Evolutionary conservation across 1,140 invertebrate species (phyloP), one percentile per base, ranked within the genome.

Genomic region (Tetramorium alpestre): DNA sequence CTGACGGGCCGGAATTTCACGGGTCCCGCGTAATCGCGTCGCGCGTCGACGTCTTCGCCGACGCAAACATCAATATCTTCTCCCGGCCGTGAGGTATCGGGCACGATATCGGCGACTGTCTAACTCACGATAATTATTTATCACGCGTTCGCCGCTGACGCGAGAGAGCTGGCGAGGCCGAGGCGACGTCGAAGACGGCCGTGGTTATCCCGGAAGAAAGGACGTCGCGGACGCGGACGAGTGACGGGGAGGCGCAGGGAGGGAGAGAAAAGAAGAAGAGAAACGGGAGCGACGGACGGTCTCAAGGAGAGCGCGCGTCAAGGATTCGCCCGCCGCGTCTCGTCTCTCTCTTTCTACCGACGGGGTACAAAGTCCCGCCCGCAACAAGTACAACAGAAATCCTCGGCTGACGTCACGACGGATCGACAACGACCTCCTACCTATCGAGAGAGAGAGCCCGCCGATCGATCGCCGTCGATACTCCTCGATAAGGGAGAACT

Each of bases 351-450:
- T 33, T 3, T 33, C 33, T 33, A 18, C 3, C 64, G 3, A 11
- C 64, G 60, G 88, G 69, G 47, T 73, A 73, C 70, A 87, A 85
- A 82, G 70, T 28, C 56, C 86, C 85, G 82, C 80, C 90, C 70
- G 91, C 91, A 91, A 91, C 91, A 91, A 91, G 91, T 91, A 91
- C 88, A 88, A 86, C 87, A 85, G 89, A 76, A 81, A 92, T 88
- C 85, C 88, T 81, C 82, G 75, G 38, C 62, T 92, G 91, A 92
- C 91, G 91, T 92, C 91, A 91, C 38, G 77, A 91, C 38, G 77
- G 88, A 89, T 92, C 90, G 91, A 90, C 88, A 88, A 90, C 88
- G 86, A 91, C 88, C 82, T 84, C 88, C 80, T 84, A 86, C 81
- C 62, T 81, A 88, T 90, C 86, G 86, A 89, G 28, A 69, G 77